A percentile compares a stretch with the other conserved stretches of the same genome.
Evolutionary conservation across 2,888 invertebrate species (phyloP).

Genomic region (Tuberolachnus salignus): DNA sequence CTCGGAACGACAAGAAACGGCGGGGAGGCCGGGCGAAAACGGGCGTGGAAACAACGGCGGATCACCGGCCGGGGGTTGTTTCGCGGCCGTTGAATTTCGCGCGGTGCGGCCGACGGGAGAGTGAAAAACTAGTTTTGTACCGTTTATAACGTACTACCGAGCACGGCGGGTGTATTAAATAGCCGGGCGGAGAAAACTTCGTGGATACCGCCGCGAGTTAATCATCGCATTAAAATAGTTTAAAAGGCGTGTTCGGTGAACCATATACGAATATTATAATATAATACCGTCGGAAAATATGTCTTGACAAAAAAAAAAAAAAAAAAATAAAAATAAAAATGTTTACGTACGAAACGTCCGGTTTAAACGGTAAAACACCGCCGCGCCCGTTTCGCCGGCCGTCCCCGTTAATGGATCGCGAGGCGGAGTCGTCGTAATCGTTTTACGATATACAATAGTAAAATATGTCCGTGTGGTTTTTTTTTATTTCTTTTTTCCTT

Average conservation of each 20-base stretch:
- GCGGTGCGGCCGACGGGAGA: no score
- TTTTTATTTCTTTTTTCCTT: no score
- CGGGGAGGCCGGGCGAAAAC: not conserved
- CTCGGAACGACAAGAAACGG: not conserved
- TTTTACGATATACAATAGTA: no score
- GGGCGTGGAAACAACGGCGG: no score
- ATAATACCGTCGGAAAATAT: constrained; percentile 17
- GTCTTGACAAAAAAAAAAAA: no score
- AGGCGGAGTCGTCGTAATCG: not conserved
- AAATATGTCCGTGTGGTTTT: no score
- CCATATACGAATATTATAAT: constrained; percentile 42
- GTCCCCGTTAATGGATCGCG: not conserved
- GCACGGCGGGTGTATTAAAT: constrained; percentile 20
- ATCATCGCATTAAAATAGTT: constrained; percentile 27
- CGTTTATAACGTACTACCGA: constrained; percentile 26
- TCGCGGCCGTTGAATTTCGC: not conserved
- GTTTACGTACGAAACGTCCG: not conserved
- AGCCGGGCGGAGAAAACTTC: constrained; percentile 28
- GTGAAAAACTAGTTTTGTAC: constrained; percentile 22
- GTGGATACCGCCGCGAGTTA: constrained; percentile 12
- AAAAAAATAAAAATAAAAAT: no score
- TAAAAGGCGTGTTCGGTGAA: constrained; percentile 46
- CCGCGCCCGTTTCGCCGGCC: constrained; percentile 19
- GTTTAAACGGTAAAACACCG: no score
- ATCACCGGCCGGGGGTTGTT: constrained; percentile 14